phyloP scores from a whole-genome alignment of 2,113 vertebrate species.

The Hyla sarda region DNA sequence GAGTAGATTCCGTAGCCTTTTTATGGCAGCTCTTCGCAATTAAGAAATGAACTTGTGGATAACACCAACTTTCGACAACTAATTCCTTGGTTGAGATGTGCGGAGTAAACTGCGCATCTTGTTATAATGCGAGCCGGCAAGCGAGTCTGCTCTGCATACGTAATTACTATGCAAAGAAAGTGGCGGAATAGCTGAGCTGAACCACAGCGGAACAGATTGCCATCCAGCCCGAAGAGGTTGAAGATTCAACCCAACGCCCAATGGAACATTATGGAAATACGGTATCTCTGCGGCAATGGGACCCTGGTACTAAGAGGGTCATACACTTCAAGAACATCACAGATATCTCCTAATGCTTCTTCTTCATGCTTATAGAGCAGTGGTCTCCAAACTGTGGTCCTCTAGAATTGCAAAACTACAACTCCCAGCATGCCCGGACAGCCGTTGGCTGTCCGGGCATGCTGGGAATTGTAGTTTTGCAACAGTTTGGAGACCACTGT shows the following conservation, averaged over 20 bases:
- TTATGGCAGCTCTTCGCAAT: background rate
- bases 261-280: slow-evolving; percentile 2
- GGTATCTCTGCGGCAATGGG: background rate
- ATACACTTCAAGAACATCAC: background rate
- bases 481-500: no score
- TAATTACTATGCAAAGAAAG: slow-evolving; percentile 40
- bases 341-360: no score
- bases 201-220: slow-evolving; percentile 31
- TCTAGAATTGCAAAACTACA: no score
- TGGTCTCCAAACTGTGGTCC: no score
- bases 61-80: slow-evolving; percentile 13
- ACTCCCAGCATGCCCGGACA: no score
- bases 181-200: background rate
- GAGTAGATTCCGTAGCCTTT: background rate
- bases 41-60: slow-evolving; percentile 18
- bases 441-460: no score
- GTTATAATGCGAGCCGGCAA: slow-evolving; percentile 35
- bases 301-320: background rate
- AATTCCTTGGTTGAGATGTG: slow-evolving; percentile 25
- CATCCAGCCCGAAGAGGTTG: background rate
- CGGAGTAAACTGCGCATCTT: slow-evolving; percentile 6
- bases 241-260: slow-evolving; percentile 3
- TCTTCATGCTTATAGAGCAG: no score
- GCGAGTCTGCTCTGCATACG: slow-evolving; percentile 23
- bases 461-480: no score